These are phyloP conservation scores for Dicrurus megarhynchus DNA, from an alignment of 2,113 vertebrate species.

Conservation along the genomic window DNA sequence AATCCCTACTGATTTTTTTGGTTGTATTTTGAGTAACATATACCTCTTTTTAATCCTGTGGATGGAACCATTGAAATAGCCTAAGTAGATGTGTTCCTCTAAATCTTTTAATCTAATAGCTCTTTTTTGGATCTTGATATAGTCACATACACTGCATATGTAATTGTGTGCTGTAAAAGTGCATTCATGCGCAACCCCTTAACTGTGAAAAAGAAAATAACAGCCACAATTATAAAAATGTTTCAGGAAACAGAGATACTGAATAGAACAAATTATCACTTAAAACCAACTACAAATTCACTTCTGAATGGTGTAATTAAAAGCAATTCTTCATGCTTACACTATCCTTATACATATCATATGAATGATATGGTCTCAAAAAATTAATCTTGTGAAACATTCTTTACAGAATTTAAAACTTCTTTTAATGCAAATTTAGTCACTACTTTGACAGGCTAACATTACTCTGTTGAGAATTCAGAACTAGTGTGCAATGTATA, in stretches of 20 bases:
- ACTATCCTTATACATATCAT: neutral
- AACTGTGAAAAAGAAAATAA: neutral
- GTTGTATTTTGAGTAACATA: neutral
- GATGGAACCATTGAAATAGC: neutral
- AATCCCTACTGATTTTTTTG: neutral
- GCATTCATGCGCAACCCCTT: neutral
- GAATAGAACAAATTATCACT: neutral
- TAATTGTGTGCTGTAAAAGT: neutral
- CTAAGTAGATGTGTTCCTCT: neutral
- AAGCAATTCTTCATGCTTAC: neutral
- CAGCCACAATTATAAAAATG: neutral
- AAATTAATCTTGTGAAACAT: neutral
- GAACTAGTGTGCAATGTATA: neutral
- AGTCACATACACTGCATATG: neutral
- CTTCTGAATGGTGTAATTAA: neutral
- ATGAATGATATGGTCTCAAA: neutral
- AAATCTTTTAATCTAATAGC: neutral
- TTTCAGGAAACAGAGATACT: neutral
- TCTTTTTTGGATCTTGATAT: neutral
- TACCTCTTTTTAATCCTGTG: neutral
- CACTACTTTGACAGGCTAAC: neutral
- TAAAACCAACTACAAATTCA: neutral
- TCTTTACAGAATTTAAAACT: neutral
- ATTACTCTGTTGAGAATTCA: neutral
- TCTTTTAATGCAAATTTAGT: neutral